Evolutionary conservation across 2,113 vertebrate genomes (phyloP), one percentile per base, ranked within the genome.

Genomic region (Sturnus vulgaris): DNA sequence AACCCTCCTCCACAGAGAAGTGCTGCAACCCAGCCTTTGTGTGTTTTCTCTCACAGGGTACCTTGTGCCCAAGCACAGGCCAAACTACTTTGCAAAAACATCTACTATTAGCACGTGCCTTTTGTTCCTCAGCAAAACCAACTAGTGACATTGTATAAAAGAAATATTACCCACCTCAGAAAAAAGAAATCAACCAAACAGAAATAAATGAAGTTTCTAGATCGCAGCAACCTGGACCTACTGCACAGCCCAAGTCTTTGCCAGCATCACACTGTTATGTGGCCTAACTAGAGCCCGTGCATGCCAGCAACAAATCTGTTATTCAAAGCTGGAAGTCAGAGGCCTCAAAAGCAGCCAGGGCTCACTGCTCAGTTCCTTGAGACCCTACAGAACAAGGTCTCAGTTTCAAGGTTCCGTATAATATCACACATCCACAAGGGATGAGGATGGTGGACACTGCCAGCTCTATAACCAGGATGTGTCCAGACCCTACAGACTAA

Each of bases 401-500:
- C 40, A 23, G 31, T 30, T 59, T 42, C 60, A 28, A 33, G 47
- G 46, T 35, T 73, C 44, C 39, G 12, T 4, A 15, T 5, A n/a
- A 65, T 22, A 28, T 3, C 46, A 25, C 1, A 0, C 61, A 27
- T 0, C 6, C 28, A n/a, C 0, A 0, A 52, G 3, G 25, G 70
- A 46, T 2, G 3, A 63, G 57, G 13, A 86, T 31, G 21, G 37
- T 8, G 47, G 56, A 15, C 23, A 8, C 47, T 68, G 28, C 17
- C 57, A 63, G 49, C 57, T 39, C 15, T 17, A 24, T 5, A 56
- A 15, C 17, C n/a, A 30, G 6, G 3, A 46, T 0, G 0, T 7
- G 4, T 3, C 9, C 33, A 59, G 42, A 59, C 23, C 13, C 35
- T 5, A 5, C 17, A 37, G 63, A 24, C 25, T 15, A n/a, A 8